phyloP scores from a whole-genome alignment of 2,888 invertebrate species.

The Parnassius smintheus region DNA sequence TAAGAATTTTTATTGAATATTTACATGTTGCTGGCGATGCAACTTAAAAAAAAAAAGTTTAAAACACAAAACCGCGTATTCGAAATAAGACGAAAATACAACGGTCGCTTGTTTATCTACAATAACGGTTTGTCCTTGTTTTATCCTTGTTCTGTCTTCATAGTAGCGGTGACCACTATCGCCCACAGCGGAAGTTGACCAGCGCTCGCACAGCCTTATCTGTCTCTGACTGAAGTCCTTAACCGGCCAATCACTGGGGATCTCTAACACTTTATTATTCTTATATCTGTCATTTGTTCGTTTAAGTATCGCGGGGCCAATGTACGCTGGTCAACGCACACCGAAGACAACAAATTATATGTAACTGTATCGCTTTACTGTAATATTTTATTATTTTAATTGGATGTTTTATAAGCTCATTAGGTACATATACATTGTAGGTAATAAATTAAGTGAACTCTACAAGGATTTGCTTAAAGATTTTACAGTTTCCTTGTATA shows the following conservation, averaged over 20 bases:
- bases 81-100: not conserved
- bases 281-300: slow-evolving; percentile 46
- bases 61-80: not conserved
- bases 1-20: not conserved
- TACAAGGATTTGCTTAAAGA: slow-evolving; percentile 12
- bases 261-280: slow-evolving; percentile 43
- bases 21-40: not conserved
- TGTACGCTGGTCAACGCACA: slow-evolving; percentile 39
- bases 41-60: not conserved
- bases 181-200: slow-evolving; percentile 42
- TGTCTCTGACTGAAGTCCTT: slow-evolving; percentile 52
- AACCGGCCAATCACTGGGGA: slow-evolving; percentile 51
- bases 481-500: slow-evolving; percentile 22
- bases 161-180: slow-evolving; percentile 39
- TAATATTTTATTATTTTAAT: slow-evolving; percentile 38
- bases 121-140: slow-evolving; percentile 42
- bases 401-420: slow-evolving; percentile 32
- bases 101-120: slow-evolving; percentile 34
- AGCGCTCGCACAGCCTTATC: slow-evolving; percentile 59
- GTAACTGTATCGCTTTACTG: slow-evolving; percentile 29
- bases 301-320: slow-evolving; percentile 46
- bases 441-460: slow-evolving; percentile 8
- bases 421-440: slow-evolving; percentile 6
- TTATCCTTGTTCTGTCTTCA: slow-evolving; percentile 45
- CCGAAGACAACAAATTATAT: slow-evolving; percentile 38